These are phyloP conservation scores for Auanema freiburgensis DNA, from an alignment of 2,888 invertebrate species.

Conservation along the genomic window DNA sequence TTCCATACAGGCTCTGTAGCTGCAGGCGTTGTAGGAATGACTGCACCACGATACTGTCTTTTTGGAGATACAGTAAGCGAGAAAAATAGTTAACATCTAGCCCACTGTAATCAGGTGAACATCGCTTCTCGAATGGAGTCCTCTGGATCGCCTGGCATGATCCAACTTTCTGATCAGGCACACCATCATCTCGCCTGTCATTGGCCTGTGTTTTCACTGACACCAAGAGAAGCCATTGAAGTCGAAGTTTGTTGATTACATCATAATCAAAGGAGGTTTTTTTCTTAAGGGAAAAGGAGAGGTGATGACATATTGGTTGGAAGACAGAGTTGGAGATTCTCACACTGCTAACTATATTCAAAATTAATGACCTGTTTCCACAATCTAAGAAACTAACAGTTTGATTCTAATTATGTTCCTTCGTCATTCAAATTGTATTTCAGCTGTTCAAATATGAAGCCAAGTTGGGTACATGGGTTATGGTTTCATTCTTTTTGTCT, in stretches of 20 bases:
- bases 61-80: conserved; percentile 56
- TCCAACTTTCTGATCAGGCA: conserved; percentile 52
- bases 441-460: no score
- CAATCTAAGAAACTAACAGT: no score
- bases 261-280: background rate
- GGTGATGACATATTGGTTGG: conserved; percentile 50
- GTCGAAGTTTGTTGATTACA: conserved; percentile 39
- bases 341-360: conserved; percentile 31
- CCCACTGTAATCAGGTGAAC: conserved; percentile 33
- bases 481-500: no score
- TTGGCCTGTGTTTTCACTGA: conserved; percentile 44
- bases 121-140: conserved; percentile 50
- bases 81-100: background rate
- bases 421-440: no score
- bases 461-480: no score
- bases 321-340: conserved; percentile 35
- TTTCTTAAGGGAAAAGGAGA: conserved; percentile 52
- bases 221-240: conserved; percentile 51
- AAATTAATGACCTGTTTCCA: background rate
- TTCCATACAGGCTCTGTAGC: conserved; percentile 59
- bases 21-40: conserved; percentile 59
- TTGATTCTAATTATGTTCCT: no score
- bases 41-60: conserved; percentile 59
- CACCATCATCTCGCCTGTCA: conserved; percentile 33
- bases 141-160: conserved; percentile 49